Conservation (phyloP, 2,888 invertebrate species). For the Ferdinandea cuprea region DNA sequence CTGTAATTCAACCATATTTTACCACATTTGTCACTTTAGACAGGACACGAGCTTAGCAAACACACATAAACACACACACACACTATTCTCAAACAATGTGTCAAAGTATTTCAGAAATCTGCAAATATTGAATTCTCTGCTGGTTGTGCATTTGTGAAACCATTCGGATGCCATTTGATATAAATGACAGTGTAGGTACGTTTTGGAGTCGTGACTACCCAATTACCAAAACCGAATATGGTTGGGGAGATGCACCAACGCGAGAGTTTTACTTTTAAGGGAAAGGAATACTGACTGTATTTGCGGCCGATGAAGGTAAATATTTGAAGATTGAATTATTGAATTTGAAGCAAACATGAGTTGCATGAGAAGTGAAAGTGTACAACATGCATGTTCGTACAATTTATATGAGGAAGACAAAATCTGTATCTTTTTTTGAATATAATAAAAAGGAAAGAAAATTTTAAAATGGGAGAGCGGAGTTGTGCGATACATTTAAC, state of each 20-base stretch:
- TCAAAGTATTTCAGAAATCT: conserved; percentile 46
- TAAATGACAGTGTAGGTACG: background rate
- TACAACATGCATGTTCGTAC: too few relatives aligned
- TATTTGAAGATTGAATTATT: conserved; percentile 60
- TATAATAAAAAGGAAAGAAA: background rate
- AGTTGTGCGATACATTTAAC: too few relatives aligned
- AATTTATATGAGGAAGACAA: conserved; percentile 10
- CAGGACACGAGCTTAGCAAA: conserved; percentile 55
- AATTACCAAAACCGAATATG: conserved; percentile 49
- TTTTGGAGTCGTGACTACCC: conserved; percentile 61
- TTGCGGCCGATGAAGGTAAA: conserved; percentile 29
- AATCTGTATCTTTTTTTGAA: background rate
- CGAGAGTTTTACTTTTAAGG: conserved; percentile 62
- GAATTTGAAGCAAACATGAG: conserved; percentile 36
- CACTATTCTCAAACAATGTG: conserved; percentile 25
- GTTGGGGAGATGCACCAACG: conserved; percentile 47
- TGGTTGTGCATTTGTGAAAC: conserved; percentile 4
- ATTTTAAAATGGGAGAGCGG: background rate
- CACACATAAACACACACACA: background rate
- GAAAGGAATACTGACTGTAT: conserved; percentile 54
- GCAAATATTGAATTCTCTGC: conserved; percentile 27
- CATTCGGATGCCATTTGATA: conserved; percentile 6
- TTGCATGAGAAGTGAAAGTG: conserved; percentile 57
- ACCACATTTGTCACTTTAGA: conserved; percentile 64
- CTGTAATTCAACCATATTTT: conserved; percentile 55